Percentiles rank a stretch among this genome's conserved stretches.
These are phyloP conservation scores for Thalassarche chlororhynchos DNA, from an alignment of 2,113 vertebrate species.

Conservation along the genomic window DNA sequence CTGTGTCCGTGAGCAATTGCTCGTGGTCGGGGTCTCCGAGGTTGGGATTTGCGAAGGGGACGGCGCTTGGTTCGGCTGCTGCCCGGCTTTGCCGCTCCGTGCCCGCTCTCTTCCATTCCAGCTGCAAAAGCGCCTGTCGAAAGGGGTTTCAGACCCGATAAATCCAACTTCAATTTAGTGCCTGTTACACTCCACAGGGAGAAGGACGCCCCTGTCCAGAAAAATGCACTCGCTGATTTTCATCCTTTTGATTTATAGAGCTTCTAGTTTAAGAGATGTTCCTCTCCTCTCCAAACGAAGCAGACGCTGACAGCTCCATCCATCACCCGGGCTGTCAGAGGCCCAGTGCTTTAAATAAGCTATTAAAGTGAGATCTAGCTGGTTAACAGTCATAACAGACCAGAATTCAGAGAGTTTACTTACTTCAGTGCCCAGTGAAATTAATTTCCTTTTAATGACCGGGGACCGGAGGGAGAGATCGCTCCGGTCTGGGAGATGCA, in stretches of 20 bases:
- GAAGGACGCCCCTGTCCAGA: slow-evolving; percentile 16
- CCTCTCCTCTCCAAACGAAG: slow-evolving; percentile 36
- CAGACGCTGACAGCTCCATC: slow-evolving; percentile 45
- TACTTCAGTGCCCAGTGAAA: not conserved
- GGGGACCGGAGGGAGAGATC: not conserved
- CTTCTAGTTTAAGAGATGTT: slow-evolving; percentile 28
- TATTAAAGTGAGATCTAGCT: slow-evolving; percentile 57
- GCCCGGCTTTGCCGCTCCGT: fast-evolving
- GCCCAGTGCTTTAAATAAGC: slow-evolving; percentile 49
- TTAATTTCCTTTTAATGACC: slow-evolving; percentile 49
- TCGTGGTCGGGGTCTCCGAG: fast-evolving
- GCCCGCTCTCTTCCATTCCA: not conserved
- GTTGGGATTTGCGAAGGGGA: not conserved
- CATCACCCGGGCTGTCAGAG: slow-evolving; percentile 11
- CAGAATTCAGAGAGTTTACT: slow-evolving; percentile 1
- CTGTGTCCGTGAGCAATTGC: not conserved
- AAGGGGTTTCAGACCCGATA: not conserved
- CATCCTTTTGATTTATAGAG: slow-evolving; percentile 59
- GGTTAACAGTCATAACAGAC: slow-evolving; percentile 50
- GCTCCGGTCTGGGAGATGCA: not conserved
- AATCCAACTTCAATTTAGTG: slow-evolving; percentile 3
- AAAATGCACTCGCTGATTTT: not conserved
- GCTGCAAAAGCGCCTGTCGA: not conserved
- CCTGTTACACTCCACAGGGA: not conserved
- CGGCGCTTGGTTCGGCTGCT: fast-evolving